Evolutionary conservation across 1,140 invertebrate species (phyloP).

Genomic region (Manduca sexta): DNA sequence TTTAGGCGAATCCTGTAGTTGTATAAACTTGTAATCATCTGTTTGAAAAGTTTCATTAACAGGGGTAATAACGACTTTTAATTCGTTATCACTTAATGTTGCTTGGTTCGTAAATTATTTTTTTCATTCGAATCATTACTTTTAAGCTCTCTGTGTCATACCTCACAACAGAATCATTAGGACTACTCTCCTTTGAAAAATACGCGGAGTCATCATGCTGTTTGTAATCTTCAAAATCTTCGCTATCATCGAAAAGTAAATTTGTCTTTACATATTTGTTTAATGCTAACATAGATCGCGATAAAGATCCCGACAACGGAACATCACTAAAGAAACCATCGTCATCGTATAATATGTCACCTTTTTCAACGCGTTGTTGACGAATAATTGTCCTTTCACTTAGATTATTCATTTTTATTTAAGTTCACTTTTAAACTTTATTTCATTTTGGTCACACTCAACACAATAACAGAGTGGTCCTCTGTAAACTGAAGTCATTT

Average conservation of each 20-base stretch:
- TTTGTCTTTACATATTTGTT: constrained; percentile 62
- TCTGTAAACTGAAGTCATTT: constrained; percentile 29
- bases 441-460: constrained; percentile 27
- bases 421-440: constrained; percentile 10
- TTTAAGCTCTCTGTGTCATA: constrained; percentile 49
- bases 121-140: constrained; percentile 30
- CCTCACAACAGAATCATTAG: constrained; percentile 50
- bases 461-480: constrained; percentile 26
- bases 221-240: constrained; percentile 29
- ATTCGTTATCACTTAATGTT: not conserved
- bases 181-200: constrained; percentile 60
- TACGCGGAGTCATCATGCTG: constrained; percentile 49
- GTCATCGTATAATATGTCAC: constrained; percentile 30
- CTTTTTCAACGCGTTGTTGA: constrained; percentile 7
- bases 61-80: constrained; percentile 1
- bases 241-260: constrained; percentile 50
- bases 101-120: not conserved
- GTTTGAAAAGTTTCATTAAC: constrained; percentile 36
- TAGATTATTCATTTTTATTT: constrained; percentile 31
- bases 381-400: constrained; percentile 11
- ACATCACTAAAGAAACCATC: constrained; percentile 49
- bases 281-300: constrained; percentile 50
- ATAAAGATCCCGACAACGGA: constrained; percentile 42
- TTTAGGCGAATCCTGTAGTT: constrained; percentile 31
- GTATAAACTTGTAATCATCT: constrained; percentile 57